These are phyloP conservation scores for Palythoa heliodiscus DNA, from an alignment of 92 coral and sea anemone genomes.

Conservation along the genomic window DNA sequence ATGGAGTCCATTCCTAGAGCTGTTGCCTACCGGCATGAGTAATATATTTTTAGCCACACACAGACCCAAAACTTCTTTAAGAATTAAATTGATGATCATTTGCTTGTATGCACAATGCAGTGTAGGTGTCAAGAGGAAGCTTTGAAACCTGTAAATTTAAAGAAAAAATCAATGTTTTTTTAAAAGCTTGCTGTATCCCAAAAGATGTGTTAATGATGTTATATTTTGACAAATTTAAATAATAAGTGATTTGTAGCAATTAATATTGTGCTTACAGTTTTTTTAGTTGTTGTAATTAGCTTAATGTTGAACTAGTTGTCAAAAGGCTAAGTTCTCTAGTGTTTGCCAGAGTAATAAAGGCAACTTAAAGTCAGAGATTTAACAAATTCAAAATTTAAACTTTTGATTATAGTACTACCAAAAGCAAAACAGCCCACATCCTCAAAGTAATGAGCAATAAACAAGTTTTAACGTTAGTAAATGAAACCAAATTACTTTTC, in stretches of 20 bases:
- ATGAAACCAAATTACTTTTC: no score
- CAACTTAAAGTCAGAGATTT: no score
- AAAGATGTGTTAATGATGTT: neutral
- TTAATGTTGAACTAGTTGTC: neutral
- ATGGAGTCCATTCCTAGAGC: no score
- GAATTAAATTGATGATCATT: neutral
- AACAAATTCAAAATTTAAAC: no score
- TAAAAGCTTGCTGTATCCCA: neutral
- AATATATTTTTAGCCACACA: no score
- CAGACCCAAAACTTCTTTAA: neutral
- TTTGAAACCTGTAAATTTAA: neutral
- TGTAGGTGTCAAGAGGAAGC: neutral
- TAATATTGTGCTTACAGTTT: neutral
- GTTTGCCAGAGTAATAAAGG: neutral
- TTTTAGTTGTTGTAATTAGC: slow-evolving; percentile 1
- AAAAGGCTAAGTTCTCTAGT: neutral
- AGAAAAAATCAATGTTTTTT: neutral
- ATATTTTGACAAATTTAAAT: slow-evolving; percentile 17
- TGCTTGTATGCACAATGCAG: neutral
- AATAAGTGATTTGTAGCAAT: neutral
- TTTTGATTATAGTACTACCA: no score
- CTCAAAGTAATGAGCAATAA: no score
- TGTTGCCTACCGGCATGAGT: no score
- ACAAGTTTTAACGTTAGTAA: no score
- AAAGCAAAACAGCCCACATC: no score